phyloP scores from a whole-genome alignment of 1,140 invertebrate genomes.

The Bursaphelenchus mucronatus region DNA sequence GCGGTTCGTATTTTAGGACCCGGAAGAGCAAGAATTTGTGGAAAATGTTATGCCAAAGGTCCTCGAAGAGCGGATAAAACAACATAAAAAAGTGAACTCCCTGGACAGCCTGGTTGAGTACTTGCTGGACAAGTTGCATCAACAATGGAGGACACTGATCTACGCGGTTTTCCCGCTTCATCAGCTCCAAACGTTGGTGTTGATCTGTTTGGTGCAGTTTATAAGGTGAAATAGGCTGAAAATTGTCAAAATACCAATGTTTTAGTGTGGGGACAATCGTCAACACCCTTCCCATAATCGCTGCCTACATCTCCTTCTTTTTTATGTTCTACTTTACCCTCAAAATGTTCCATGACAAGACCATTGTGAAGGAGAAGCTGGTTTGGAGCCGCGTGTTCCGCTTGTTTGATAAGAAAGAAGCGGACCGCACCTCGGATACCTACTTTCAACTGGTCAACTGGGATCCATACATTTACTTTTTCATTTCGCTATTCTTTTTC shows the following conservation, averaged over 20 bases:
- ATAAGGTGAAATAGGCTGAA: constrained; percentile 35
- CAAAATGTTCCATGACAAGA: constrained; percentile 49
- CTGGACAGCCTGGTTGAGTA: constrained; percentile 50
- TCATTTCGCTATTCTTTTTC: constrained; percentile 47
- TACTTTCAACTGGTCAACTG: constrained; percentile 36
- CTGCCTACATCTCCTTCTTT: constrained; percentile 47
- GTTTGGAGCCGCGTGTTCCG: constrained; percentile 35
- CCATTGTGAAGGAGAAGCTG: constrained; percentile 25
- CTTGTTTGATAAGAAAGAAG: constrained; percentile 29
- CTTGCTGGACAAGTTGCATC: constrained; percentile 49
- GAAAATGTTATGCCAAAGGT: constrained; percentile 19
- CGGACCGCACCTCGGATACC: constrained; percentile 1
- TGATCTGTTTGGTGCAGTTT: constrained; percentile 55
- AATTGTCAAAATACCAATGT: not conserved
- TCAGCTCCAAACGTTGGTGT: constrained; percentile 49
- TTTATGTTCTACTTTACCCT: constrained; percentile 50
- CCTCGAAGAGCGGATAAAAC: constrained; percentile 30
- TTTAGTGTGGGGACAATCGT: constrained; percentile 46
- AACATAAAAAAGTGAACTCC: constrained; percentile 3
- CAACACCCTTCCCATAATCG: constrained; percentile 36
- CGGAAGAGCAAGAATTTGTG: constrained; percentile 36
- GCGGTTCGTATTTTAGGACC: not conserved
- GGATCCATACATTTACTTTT: constrained; percentile 52
- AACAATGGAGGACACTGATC: constrained; percentile 49
- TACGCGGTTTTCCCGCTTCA: constrained; percentile 54